Evolutionary conservation across 2,113 vertebrate genomes (phyloP), one percentile per base, ranked within the genome.

Genomic region (Eulemur macaco): DNA sequence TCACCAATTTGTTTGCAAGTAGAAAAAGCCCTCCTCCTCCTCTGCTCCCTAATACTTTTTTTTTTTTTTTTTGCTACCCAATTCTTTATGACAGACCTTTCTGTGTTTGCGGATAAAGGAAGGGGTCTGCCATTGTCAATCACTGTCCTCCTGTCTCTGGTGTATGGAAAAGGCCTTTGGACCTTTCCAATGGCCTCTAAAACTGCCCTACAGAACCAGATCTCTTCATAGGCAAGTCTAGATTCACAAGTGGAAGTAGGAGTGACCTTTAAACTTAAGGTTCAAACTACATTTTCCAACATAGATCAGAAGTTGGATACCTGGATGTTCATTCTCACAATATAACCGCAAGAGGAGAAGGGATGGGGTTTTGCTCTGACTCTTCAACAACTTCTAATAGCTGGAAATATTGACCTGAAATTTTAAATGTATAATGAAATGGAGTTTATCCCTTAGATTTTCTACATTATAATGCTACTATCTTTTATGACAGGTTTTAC

Each of bases 391-490:
- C 13, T 60, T 90, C 21, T 5, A 94, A 25, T 21, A 88, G 23
- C n/a, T 47, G 1, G 39, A 50, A 96, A 77, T 81, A 92, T 50
- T 42, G 15, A 93, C 39, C 8, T 94, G 20, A 86, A 94, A 89
- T n/a, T 83, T 73, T 39, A 73, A 80, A 89, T 58, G 8, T 83
- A 63, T 23, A 91, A 63, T 25, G 47, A 85, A 85, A 82, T 77
- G 14, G 25, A 63, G 39, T 80, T 81, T 86, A n/a, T 82, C 74
- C 31, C 34, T 92, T 69, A 52, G 18, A 91, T 47, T 95, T 78
- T 96, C 68, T 52, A 91, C 15, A 85, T 96, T 91, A 90, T 8
- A 81, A 50, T 83, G 54, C 2, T 25, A 95, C 42, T 68, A 34
- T 56, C 56, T 68, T 92, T 86, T n/a, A 74, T 29, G 42, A 13